Base-by-base conservation (phyloP, 2,888 invertebrate species). In the Ferrisia virgata region DNA sequence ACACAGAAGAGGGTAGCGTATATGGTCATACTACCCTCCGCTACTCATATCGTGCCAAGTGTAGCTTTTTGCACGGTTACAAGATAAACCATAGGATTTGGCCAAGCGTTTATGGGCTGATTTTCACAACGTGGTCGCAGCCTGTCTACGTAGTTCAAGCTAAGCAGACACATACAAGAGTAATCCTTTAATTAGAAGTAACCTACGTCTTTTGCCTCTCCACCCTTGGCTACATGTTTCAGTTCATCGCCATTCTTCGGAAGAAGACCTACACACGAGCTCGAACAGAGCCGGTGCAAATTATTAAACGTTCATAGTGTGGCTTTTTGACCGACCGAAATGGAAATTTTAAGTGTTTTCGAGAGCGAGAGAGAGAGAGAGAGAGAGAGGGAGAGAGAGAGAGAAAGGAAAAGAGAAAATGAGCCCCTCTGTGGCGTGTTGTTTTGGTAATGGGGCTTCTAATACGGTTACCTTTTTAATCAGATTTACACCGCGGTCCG, bases 401-500 rank as follows among this genome's bases (percentile, higher is more conserved):
- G 18, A n/a, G 47, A 47, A n/a, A n/a, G n/a, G n/a, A n/a, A n/a
- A n/a, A n/a, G n/a, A n/a, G n/a, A n/a, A n/a, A 36, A 8, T 8
- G 4, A 36, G 9, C 40, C 47, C 47, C 47, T 36, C 36, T 36
- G 36, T 8, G 36, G 47, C 18, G 47, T 47, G 18, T n/a, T 47
- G 47, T 47, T 47, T 47, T 9, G 25, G 58, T 64, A 64, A 64
- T 64, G 25, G 58, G 28, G 58, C 58, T 64, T 28, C 58, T 64
- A 64, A 64, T 64, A 28, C 58, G 58, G 58, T 64, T 64, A 64
- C 58, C 58, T 64, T 64, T 64, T 64, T 64, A 64, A 64, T 64
- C 58, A 64, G 58, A 64, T 64, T 64, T 64, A 64, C 58, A 4
- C 58, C 28, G 11, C 58, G 28, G n/a, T 13, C 13, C 43, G 43